These are phyloP conservation scores for Erebia palarica DNA, from an alignment of 2,888 invertebrate species.

Conservation along the genomic window DNA sequence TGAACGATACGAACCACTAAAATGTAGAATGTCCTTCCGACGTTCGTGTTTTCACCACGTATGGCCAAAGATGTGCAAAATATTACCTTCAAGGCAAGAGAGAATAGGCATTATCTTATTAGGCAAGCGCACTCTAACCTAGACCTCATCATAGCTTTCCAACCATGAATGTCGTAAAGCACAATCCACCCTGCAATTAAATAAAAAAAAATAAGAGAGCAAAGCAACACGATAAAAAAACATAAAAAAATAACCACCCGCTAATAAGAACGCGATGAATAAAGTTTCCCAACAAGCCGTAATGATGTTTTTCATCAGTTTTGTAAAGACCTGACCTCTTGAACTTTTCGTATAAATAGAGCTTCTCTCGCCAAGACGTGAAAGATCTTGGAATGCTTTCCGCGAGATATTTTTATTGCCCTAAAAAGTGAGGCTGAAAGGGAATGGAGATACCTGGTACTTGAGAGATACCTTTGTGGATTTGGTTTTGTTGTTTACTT, in stretches of 20 bases:
- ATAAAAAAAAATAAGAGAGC: no score
- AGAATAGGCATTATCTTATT: no score
- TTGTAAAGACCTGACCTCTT: slow-evolving; percentile 25
- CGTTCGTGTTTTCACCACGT: no score
- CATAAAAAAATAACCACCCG: slow-evolving; percentile 14
- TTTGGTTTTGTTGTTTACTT: slow-evolving; percentile 13
- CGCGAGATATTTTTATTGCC: slow-evolving; percentile 33
- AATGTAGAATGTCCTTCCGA: no score
- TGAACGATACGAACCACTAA: no score
- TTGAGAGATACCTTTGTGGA: slow-evolving; percentile 15
- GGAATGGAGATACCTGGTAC: slow-evolving; percentile 1
- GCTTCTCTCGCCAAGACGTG: slow-evolving; percentile 18
- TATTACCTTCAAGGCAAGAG: no score
- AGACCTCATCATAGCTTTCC: no score
- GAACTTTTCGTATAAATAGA: slow-evolving; percentile 28
- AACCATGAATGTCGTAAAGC: no score
- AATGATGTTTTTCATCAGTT: slow-evolving; percentile 29
- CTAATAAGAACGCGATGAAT: slow-evolving; percentile 33
- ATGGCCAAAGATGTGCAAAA: no score
- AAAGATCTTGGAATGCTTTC: slow-evolving; percentile 26
- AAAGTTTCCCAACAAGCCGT: slow-evolving; percentile 33
- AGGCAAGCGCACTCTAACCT: no score
- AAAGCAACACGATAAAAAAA: not conserved
- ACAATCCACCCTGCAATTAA: no score
- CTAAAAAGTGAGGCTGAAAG: slow-evolving; percentile 15